phyloP scores from a whole-genome alignment of 2,113 vertebrate genomes.

The Lutjanus erythropterus region DNA sequence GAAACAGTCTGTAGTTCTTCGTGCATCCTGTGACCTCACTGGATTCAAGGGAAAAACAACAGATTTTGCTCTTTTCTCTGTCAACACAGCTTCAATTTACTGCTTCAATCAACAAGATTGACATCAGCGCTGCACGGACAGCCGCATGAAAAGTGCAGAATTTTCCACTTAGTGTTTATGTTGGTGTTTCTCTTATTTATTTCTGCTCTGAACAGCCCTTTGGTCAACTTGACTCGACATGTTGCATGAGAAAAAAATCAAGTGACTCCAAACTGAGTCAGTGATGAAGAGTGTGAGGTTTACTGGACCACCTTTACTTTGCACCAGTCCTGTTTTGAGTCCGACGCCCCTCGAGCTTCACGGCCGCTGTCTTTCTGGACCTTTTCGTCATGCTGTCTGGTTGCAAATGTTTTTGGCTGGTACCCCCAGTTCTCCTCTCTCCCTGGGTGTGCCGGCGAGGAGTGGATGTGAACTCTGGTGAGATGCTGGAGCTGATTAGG shows the following conservation, averaged over 20 bases:
- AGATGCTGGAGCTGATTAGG: conserved; percentile 69
- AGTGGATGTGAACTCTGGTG: conserved; percentile 67
- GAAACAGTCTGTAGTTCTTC: too few relatives aligned
- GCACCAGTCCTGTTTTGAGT: background rate
- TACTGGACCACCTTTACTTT: background rate
- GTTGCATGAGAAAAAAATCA: background rate
- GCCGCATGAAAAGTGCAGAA: too few relatives aligned
- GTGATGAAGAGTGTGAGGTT: background rate
- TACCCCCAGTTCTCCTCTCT: background rate
- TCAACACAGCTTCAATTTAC: too few relatives aligned
- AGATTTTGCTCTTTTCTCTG: too few relatives aligned
- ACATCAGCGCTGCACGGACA: too few relatives aligned
- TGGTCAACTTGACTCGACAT: too few relatives aligned
- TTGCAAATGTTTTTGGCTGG: conserved; percentile 21
- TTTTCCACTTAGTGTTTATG: too few relatives aligned
- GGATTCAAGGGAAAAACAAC: too few relatives aligned
- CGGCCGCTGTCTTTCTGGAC: background rate
- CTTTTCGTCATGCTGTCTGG: background rate
- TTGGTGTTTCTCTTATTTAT: too few relatives aligned
- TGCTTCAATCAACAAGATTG: too few relatives aligned
- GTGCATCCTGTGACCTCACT: too few relatives aligned
- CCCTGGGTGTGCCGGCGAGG: conserved; percentile 30
- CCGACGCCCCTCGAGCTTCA: background rate
- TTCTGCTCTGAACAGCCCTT: too few relatives aligned
- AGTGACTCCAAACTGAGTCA: background rate